Conservation (phyloP, 2,888 invertebrate species). For the Antitype chi region DNA sequence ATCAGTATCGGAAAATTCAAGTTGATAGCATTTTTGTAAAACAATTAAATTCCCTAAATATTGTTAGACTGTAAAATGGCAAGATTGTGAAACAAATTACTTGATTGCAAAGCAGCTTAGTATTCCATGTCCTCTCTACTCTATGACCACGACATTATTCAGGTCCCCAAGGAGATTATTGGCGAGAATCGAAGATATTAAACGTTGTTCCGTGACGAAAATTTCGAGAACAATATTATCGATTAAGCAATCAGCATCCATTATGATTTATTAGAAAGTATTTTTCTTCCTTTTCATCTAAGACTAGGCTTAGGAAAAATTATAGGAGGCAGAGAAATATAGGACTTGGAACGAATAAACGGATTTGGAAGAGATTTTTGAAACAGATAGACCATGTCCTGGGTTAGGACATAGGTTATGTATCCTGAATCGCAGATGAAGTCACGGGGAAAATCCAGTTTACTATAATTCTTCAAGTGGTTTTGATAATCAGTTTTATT, state of each 20-base stretch:
- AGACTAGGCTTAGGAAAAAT: background rate
- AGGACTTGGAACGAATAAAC: too few species aligned
- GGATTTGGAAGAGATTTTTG: background rate
- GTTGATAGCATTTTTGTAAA: background rate
- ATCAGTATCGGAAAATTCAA: background rate
- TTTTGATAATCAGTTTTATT: background rate
- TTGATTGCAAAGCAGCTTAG: background rate
- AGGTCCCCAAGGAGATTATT: conserved; percentile 29
- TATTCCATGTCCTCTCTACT: conserved; percentile 17
- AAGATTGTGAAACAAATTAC: too few species aligned
- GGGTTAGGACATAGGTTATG: too few species aligned
- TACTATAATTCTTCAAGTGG: background rate
- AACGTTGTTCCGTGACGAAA: conserved; percentile 52
- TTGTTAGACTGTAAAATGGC: too few species aligned
- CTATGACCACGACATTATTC: conserved; percentile 11
- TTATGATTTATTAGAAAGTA: conserved; percentile 51
- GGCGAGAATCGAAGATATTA: conserved; percentile 45
- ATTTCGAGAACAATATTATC: conserved; percentile 54
- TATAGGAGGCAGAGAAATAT: background rate
- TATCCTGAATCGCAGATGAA: too few species aligned
- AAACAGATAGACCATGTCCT: too few species aligned
- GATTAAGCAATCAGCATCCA: conserved; percentile 53
- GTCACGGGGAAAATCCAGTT: too few species aligned
- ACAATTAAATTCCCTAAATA: too few species aligned
- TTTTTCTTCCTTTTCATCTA: conserved; percentile 31